Conservation (phyloP, 2,888 invertebrate genomes). For the Marronus borbonicus region DNA sequence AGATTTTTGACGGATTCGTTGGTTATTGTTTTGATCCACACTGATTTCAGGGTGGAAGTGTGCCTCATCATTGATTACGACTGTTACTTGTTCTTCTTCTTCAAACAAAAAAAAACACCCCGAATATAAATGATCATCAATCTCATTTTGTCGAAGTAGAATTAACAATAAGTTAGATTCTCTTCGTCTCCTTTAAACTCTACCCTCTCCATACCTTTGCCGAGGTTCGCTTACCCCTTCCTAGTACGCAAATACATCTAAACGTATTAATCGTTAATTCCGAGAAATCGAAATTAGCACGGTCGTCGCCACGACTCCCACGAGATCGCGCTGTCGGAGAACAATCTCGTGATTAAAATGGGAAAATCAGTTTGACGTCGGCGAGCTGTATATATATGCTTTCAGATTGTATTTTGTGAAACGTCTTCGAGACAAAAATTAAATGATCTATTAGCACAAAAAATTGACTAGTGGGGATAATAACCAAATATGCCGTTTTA, state of each 20-base stretch:
- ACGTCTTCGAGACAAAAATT: not conserved
- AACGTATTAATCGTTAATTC: constrained; percentile 49
- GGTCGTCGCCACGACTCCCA: not conserved
- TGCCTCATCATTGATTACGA: no score
- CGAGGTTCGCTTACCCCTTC: not conserved
- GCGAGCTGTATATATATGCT: constrained; percentile 13
- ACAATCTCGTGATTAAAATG: constrained; percentile 33
- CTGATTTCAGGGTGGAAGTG: no score
- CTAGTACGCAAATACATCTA: constrained; percentile 46
- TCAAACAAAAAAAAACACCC: no score
- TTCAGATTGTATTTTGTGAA: not conserved
- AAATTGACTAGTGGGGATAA: no score
- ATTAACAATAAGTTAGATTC: not conserved
- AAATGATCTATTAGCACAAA: not conserved
- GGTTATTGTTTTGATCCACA: no score
- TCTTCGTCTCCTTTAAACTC: not conserved
- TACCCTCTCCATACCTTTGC: not conserved
- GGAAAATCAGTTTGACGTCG: constrained; percentile 31
- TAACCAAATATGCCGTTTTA: no score
- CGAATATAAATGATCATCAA: constrained; percentile 29
- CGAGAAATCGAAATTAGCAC: constrained; percentile 48
- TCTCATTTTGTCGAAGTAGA: constrained; percentile 35
- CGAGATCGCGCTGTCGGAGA: constrained; percentile 4
- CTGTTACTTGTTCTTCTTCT: no score
- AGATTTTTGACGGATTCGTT: no score